Percentiles rank a stretch among this genome's conserved stretches.
These are phyloP conservation scores for Pseudotriccus pelzelni DNA, from an alignment of 2,797 vertebrate species.

Conservation along the genomic window DNA sequence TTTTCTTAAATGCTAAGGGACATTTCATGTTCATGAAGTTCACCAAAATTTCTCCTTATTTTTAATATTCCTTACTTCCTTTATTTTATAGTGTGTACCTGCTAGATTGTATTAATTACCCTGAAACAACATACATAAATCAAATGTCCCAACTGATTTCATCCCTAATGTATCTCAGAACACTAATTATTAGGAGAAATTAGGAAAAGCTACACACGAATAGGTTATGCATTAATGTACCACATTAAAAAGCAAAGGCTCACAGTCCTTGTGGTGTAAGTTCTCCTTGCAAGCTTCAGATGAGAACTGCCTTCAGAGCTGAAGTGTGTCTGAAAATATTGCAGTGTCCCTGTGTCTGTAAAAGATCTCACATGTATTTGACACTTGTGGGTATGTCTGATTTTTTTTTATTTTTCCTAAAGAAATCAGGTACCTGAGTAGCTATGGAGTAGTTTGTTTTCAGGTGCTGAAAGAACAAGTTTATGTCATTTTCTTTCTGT, in stretches of 20 bases:
- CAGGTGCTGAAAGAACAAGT: not conserved
- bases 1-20: not conserved
- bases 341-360: not conserved
- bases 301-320: not conserved
- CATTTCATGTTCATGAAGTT: not conserved
- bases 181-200: constrained; percentile 36
- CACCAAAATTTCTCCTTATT: not conserved
- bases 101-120: not conserved
- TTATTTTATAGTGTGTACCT: not conserved
- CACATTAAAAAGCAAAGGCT: not conserved
- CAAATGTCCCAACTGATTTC: constrained; percentile 7
- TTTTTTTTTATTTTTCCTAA: not conserved
- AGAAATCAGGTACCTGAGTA: not conserved
- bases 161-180: constrained; percentile 9
- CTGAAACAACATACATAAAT: constrained; percentile 26
- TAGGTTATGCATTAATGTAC: not conserved
- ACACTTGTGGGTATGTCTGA: not conserved
- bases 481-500: not conserved
- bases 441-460: not conserved
- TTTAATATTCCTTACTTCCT: not conserved
- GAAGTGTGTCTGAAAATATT: not conserved
- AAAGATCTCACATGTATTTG: not conserved
- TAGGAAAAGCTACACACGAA: not conserved
- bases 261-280: not conserved
- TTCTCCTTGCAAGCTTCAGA: not conserved